These are phyloP conservation scores for Microctenopoma steveboyesi DNA, from an alignment of 2,797 vertebrate genomes.

Conservation along the genomic window DNA sequence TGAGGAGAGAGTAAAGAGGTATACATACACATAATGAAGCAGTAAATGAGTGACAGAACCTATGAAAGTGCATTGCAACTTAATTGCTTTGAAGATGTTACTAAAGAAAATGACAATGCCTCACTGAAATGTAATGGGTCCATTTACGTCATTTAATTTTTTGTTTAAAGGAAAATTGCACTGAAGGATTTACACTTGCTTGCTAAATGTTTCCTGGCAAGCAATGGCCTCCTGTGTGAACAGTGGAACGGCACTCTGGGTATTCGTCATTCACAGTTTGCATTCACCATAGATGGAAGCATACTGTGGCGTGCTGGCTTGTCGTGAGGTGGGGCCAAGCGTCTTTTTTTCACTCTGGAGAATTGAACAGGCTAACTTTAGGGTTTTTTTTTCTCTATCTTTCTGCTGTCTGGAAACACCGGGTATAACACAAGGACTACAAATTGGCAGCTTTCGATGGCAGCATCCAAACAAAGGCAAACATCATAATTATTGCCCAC, in stretches of 20 bases:
- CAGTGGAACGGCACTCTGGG: slow-evolving; percentile 52
- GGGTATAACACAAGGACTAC: slow-evolving; percentile 32
- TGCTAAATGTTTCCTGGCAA: slow-evolving; percentile 60
- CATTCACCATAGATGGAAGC: slow-evolving; percentile 60
- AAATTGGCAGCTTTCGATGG: slow-evolving; percentile 47
- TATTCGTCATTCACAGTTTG: slow-evolving; percentile 74
- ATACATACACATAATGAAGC: slow-evolving; percentile 19
- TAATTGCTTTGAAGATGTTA: slow-evolving; percentile 1
- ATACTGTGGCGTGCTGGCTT: slow-evolving; percentile 52
- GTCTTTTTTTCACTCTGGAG: slow-evolving; percentile 61
- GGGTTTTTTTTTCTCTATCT: not conserved
- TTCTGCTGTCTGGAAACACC: slow-evolving; percentile 46
- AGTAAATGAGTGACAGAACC: not conserved
- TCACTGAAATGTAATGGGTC: slow-evolving; percentile 6
- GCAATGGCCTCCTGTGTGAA: slow-evolving; percentile 57
- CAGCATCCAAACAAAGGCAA: slow-evolving; percentile 24
- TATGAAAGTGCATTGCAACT: not conserved
- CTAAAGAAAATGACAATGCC: slow-evolving; percentile 8
- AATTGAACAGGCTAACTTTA: slow-evolving; percentile 31
- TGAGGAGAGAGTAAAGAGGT: slow-evolving; percentile 55
- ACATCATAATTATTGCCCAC: slow-evolving; percentile 45
- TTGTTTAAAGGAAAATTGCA: slow-evolving; percentile 30
- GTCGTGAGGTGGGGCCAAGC: slow-evolving; percentile 62
- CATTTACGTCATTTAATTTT: slow-evolving; percentile 8
- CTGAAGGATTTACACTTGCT: slow-evolving; percentile 49